Evolutionary conservation across 2,113 vertebrate species (phyloP).

Genomic region (Ondatra zibethicus): DNA sequence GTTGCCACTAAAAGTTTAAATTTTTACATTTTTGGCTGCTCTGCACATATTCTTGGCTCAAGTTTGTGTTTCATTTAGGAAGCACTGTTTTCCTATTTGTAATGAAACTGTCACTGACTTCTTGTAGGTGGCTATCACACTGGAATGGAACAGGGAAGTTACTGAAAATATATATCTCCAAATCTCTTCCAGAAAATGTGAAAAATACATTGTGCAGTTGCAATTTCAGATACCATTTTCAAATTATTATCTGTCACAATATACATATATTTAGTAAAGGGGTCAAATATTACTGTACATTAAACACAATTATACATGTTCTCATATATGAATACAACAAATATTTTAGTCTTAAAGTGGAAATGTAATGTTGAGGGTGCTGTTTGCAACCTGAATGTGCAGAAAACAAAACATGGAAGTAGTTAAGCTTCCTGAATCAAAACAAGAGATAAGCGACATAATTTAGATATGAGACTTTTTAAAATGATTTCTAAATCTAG

Average conservation of each 20-base stretch:
- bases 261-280: not conserved
- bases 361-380: not conserved
- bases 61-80: not conserved
- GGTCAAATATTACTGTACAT: not conserved
- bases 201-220: not conserved
- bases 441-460: not conserved
- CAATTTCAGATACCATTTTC: not conserved
- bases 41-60: not conserved
- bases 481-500: not conserved
- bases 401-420: not conserved
- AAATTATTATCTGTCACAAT: not conserved
- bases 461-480: not conserved
- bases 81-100: not conserved
- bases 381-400: not conserved
- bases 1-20: too few relatives aligned
- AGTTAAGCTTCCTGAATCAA: not conserved
- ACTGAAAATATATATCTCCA: not conserved
- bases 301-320: not conserved
- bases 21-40: not conserved
- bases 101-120: not conserved
- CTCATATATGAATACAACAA: not conserved
- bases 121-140: not conserved
- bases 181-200: not conserved
- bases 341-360: not conserved
- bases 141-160: not conserved